Evolutionary conservation across 2,888 invertebrate species (phyloP).

Genomic region (Nymphalis polychloros): DNA sequence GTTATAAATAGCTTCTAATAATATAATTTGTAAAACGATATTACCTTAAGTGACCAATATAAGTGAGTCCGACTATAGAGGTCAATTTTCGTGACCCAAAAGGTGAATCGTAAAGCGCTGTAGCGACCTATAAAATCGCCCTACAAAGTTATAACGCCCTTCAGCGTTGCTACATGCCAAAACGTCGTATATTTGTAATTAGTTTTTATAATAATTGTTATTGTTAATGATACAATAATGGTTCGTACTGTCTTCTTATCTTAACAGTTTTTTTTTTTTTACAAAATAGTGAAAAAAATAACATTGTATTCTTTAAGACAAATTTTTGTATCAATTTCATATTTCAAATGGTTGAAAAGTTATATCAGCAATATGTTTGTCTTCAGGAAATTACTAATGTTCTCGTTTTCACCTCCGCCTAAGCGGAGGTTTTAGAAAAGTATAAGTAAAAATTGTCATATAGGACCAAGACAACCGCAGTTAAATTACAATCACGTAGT

Average conservation of each 20-base stretch:
- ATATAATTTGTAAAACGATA: no score
- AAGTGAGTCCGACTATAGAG: conserved; percentile 12
- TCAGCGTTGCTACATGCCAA: neutral
- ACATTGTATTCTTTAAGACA: no score
- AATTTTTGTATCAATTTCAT: no score
- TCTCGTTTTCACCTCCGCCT: no score
- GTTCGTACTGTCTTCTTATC: no score
- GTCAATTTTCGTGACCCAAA: conserved; percentile 16
- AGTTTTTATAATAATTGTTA: neutral
- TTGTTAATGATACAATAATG: neutral
- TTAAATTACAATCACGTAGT: no score
- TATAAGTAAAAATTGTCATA: neutral
- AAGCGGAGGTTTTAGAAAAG: neutral
- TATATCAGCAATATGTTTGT: no score
- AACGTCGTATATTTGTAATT: neutral
- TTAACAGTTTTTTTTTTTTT: no score
- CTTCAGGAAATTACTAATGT: no score
- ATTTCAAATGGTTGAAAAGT: no score
- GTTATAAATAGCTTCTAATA: no score
- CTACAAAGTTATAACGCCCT: conserved; percentile 3
- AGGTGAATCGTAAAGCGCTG: conserved; percentile 23
- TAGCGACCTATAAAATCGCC: conserved; percentile 22
- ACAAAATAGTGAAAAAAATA: no score
- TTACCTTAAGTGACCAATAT: conserved; percentile 2
- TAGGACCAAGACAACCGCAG: neutral